Base-by-base conservation (phyloP, 53 echinoderm and acorn worm genomes). In the Apostichopus leukothele region DNA sequence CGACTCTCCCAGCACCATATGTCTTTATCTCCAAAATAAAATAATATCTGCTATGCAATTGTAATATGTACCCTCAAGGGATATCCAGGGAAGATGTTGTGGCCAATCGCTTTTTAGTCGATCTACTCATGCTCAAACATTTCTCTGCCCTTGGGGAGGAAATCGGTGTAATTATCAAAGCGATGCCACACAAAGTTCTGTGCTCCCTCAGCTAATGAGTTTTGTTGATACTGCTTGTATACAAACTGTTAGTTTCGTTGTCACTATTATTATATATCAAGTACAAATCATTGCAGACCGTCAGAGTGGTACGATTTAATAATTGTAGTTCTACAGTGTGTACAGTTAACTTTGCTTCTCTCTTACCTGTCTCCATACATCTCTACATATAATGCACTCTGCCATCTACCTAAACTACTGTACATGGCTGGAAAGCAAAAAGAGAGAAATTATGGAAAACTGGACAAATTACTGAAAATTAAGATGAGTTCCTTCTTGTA, bases 151-250 rank as follows among this genome's bases (percentile, higher is more conserved):
- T 5, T 5, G 20, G 81, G 81, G 81, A 53, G 23, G 14, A 22
- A 76, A 76, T 16, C 16, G 26, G 76, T 76, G 76, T 76, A 76
- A 76, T 76, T 76, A 76, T 26, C 26, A 76, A 76, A 76, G 76
- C 5, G 25, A 76, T 76, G 50, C 39, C 26, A 22, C 76, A 22
- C 39, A 27, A 76, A 22, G 76, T 26, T 27, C 76, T 39, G 12
- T 39, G 9, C 51, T 51, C 76, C 76, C 16, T 26, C 76, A 50
- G 39, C 76, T 76, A 76, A 76, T 25, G 7, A 26, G 74, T 74
- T 74, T 74, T 74, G 74, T 74, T 74, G 74, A 74, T 74, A 14
- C 74, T 74, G 74, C 74, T 74, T 74, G 11, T 14, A 74, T 39
- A 76, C 39, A 75, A 25, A 76, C 76, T 76, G 76, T 26, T 76